phyloP scores from a whole-genome alignment of 2,113 vertebrate species.

The Alectura lathami region DNA sequence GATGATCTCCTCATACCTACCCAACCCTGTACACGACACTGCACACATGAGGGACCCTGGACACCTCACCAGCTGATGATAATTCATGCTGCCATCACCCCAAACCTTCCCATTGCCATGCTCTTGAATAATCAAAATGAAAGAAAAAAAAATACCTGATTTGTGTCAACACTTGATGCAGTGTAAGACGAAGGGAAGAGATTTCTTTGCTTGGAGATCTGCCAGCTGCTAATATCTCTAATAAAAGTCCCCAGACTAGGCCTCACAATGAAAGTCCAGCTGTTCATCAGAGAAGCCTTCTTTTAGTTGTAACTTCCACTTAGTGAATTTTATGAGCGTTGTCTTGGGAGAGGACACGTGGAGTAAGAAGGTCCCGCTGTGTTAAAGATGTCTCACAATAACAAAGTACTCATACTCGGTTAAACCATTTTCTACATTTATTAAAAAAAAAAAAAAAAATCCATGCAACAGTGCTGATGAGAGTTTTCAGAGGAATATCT shows the following conservation, averaged over 20 bases:
- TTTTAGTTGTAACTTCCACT: not conserved
- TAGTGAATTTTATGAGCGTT: not conserved
- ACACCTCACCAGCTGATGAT: not conserved
- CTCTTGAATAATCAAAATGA: not conserved
- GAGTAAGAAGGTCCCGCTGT: rapidly evolving
- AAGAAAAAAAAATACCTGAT: not conserved
- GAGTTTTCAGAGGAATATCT: not conserved
- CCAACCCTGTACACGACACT: not conserved
- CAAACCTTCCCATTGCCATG: not conserved
- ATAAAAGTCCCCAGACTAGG: not conserved
- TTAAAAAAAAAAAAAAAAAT: not conserved
- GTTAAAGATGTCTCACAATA: not conserved
- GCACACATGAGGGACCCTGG: not conserved
- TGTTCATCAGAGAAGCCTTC: not conserved
- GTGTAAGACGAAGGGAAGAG: not conserved
- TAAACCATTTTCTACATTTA: not conserved
- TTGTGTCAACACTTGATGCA: not conserved
- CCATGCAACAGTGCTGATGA: not conserved
- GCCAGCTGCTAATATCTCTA: not conserved
- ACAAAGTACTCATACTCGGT: not conserved
- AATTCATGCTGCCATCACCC: not conserved
- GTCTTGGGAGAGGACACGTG: not conserved
- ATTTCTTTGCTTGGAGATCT: not conserved
- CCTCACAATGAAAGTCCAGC: not conserved
- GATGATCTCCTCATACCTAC: not conserved